Conservation (phyloP, 2,888 invertebrate species). For the Spicauda simplicius region DNA sequence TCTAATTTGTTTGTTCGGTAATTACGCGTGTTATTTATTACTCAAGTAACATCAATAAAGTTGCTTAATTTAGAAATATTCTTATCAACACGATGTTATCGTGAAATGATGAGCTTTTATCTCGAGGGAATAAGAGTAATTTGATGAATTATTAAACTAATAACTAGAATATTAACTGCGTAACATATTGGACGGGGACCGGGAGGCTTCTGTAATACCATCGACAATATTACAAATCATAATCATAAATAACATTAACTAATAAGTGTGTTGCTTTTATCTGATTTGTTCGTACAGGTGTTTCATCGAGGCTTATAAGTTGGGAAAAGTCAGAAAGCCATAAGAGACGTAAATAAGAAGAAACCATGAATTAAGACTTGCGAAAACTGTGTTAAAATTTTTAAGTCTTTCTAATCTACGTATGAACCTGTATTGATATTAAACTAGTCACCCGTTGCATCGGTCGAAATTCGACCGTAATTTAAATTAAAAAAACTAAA, state of each 20-base stretch:
- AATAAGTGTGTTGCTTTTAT: neutral
- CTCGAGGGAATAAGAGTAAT: conserved; percentile 73
- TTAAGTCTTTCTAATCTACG: too few species aligned
- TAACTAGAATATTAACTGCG: conserved; percentile 80
- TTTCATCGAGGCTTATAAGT: too few species aligned
- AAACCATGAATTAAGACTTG: too few species aligned
- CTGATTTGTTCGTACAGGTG: neutral
- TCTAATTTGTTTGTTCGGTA: conserved; percentile 5
- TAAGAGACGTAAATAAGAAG: too few species aligned
- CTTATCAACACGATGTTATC: conserved; percentile 30
- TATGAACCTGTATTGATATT: too few species aligned
- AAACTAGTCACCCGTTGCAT: too few species aligned
- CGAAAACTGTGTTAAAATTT: too few species aligned
- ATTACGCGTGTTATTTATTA: conserved; percentile 12
- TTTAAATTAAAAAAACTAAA: too few species aligned
- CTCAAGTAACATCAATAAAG: conserved; percentile 15
- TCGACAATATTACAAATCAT: neutral
- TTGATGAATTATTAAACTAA: conserved; percentile 74
- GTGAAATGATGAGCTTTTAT: conserved; percentile 62
- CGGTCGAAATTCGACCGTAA: too few species aligned
- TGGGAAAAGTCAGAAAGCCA: too few species aligned
- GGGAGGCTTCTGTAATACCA: conserved; percentile 43
- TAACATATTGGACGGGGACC: conserved; percentile 78
- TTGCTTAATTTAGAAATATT: conserved; percentile 28
- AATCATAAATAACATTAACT: neutral